Conservation (phyloP, 2,888 invertebrate species). For the Dusona sp. region DNA sequence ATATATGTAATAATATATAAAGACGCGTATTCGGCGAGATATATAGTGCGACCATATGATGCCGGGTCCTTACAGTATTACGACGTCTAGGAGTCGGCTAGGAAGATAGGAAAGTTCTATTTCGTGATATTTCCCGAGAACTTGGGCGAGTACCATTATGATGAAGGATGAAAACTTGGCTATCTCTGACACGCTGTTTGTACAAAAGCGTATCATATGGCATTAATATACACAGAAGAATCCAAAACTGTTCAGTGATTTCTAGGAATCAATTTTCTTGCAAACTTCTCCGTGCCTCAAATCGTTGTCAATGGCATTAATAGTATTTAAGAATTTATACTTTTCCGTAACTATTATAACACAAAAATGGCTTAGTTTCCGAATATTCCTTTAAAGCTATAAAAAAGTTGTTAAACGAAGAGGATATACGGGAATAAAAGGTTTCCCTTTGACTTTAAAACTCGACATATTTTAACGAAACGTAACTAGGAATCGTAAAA, state of each 20-base stretch:
- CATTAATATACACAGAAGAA: not conserved
- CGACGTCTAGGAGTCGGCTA: not conserved
- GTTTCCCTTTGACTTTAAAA: not conserved
- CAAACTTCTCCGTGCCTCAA: not conserved
- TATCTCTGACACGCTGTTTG: not conserved
- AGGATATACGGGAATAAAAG: not conserved
- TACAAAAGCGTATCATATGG: not conserved
- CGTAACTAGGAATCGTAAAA: too few species aligned
- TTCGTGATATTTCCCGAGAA: conserved; percentile 3
- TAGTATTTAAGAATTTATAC: not conserved
- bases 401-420: not conserved
- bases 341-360: too few species aligned
- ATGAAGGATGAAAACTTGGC: not conserved
- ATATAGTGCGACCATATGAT: conserved; percentile 1
- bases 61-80: conserved; percentile 1
- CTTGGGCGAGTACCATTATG: conserved; percentile 6
- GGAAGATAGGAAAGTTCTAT: conserved; percentile 19
- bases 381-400: not conserved
- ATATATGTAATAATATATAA: not conserved
- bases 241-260: not conserved
- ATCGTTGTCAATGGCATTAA: not conserved
- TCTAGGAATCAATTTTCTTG: not conserved
- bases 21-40: not conserved
- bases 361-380: not conserved
- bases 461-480: too few species aligned